Base-by-base conservation (phyloP, 2,888 invertebrate genomes). In the Sceliomorpha sp. region DNA sequence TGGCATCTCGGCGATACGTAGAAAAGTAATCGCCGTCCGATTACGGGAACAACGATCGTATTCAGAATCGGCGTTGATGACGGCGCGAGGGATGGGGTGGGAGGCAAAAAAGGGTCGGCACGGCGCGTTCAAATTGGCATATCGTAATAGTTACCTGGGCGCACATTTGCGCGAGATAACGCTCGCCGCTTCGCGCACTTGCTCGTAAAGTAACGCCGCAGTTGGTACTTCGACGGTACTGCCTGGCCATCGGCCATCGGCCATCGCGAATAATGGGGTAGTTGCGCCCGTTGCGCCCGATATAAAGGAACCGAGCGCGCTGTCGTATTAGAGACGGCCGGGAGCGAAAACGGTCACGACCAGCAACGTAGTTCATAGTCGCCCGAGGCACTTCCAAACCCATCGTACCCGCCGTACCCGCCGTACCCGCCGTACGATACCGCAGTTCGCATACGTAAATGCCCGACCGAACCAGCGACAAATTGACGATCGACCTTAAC, bases 291-390 rank as follows among this genome's bases (percentile, higher is more conserved):
- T n/a, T n/a, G n/a, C n/a, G 20, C 5, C 78, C 79, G 79, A 84
- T 82, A 79, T 79, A 83, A 78, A 78, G 78, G 78, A 77, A 79
- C 67, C 67, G 66, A 58, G 60, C 68, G 62, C 71, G 76, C 79
- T 78, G 78, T 83, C 80, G 81, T 80, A 81, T 79, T 79, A 77
- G 74, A 76, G 78, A 50, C 66, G 77, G 72, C 85, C 73, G 50
- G 47, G 53, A 82, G 84, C 78, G 45, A 74, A 83, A 82, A 77
- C 84, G 83, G 83, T 86, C 86, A 86, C 83, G 85, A 84, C 85
- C 86, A 83, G 85, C 86, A 85, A 87, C 85, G 83, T 87, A 85
- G 82, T 84, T 87, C 80, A 78, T 79, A 79, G 67, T 74, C 63
- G 81, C 86, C 81, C 5, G 34, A 26, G 77, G 83, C 81, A 67